Evolutionary conservation across 2,888 invertebrate genomes (phyloP).

Genomic region (Cheiracanthium punctorium): DNA sequence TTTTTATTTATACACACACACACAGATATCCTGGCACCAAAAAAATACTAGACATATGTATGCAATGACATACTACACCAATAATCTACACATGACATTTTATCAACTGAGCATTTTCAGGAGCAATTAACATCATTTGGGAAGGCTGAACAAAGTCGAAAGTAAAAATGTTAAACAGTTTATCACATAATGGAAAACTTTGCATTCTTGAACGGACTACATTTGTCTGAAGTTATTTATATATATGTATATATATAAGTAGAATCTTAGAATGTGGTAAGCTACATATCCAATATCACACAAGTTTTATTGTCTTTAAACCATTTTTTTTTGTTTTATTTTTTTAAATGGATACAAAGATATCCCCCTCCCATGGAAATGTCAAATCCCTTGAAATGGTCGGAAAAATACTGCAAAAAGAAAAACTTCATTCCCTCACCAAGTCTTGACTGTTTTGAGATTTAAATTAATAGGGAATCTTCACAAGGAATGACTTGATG

Average conservation of each 20-base stretch:
- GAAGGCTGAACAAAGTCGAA: slow-evolving; percentile 55
- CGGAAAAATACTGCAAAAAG: slow-evolving; percentile 67
- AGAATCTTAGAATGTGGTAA: slow-evolving; percentile 65
- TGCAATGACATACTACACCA: slow-evolving; percentile 54
- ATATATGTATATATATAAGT: no score
- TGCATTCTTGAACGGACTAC: slow-evolving; percentile 66
- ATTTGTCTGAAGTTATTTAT: slow-evolving; percentile 48
- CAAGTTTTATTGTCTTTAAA: slow-evolving; percentile 34
- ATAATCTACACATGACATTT: slow-evolving; percentile 43
- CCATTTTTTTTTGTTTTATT: no score
- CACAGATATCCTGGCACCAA: slow-evolving; percentile 61
- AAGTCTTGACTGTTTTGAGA: slow-evolving; percentile 33
- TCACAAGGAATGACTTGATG: slow-evolving; percentile 11
- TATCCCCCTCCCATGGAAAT: slow-evolving; percentile 12
- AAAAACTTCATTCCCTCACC: slow-evolving; percentile 1
- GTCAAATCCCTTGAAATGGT: slow-evolving; percentile 50
- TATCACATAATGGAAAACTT: slow-evolving; percentile 69
- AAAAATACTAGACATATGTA: slow-evolving; percentile 68
- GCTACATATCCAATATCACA: slow-evolving; percentile 68
- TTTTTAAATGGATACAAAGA: slow-evolving; percentile 41
- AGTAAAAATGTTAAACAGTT: slow-evolving; percentile 53
- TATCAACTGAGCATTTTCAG: slow-evolving; percentile 69
- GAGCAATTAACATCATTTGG: slow-evolving; percentile 54
- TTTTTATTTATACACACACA: slow-evolving; percentile 51
- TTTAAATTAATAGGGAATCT: slow-evolving; percentile 48